These are phyloP conservation scores for Corythoichthys intestinalis DNA, from an alignment of 2,113 vertebrate species.

Conservation along the genomic window DNA sequence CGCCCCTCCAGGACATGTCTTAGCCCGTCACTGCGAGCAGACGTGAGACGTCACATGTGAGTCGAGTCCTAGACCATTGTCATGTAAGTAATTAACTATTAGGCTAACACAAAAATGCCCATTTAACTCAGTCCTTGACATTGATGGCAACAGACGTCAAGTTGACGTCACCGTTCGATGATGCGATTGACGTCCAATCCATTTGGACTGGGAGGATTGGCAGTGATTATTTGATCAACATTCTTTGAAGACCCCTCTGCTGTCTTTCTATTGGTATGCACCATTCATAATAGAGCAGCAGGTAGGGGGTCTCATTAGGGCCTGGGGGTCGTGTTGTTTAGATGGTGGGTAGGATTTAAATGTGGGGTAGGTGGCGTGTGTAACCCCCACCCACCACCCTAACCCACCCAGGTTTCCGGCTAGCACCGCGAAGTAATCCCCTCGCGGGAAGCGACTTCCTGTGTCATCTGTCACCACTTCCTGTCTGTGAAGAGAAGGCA, in stretches of 20 bases:
- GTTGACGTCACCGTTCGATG: too few relatives aligned
- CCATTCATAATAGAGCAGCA: constrained; percentile 51
- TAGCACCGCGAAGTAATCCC: not conserved
- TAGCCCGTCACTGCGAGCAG: not conserved
- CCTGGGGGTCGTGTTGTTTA: constrained; percentile 36
- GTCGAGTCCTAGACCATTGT: constrained; percentile 46
- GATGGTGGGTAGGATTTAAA: not conserved
- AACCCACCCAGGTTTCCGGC: not conserved
- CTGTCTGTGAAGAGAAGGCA: constrained; percentile 61
- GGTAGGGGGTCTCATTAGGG: constrained; percentile 68
- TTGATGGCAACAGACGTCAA: too few relatives aligned
- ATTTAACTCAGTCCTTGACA: too few relatives aligned
- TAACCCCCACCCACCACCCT: not conserved
- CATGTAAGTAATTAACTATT: too few relatives aligned
- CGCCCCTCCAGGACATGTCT: constrained; percentile 44
- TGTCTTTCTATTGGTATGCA: constrained; percentile 60
- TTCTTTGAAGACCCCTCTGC: constrained; percentile 49
- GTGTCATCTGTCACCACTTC: constrained; percentile 70
- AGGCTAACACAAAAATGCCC: too few relatives aligned
- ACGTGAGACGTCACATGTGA: constrained; percentile 1
- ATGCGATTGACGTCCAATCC: too few relatives aligned
- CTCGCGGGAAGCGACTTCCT: constrained; percentile 56
- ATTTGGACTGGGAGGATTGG: too few relatives aligned
- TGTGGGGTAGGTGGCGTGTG: not conserved
- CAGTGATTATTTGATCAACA: too few relatives aligned